Evolutionary conservation across 2,797 vertebrate species (phyloP).

Genomic region (Schizopygopsis pylzovi): DNA sequence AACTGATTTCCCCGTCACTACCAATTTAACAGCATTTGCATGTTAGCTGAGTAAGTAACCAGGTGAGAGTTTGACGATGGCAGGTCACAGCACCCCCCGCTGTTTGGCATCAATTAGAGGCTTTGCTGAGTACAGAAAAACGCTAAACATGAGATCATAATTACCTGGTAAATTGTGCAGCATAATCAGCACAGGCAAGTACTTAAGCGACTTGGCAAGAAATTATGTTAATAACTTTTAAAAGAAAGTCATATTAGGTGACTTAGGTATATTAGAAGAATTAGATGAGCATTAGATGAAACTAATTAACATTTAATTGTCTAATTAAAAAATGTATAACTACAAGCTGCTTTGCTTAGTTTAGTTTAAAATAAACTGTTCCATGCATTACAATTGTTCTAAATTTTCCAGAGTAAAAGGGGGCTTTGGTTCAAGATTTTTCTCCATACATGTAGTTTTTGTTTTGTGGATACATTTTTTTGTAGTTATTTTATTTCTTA

Average conservation of each 20-base stretch:
- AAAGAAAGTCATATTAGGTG: conserved; percentile 10
- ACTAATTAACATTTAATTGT: neutral
- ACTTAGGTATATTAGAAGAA: neutral
- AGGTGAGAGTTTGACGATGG: conserved; percentile 21
- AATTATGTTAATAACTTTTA: conserved; percentile 9
- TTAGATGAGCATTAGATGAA: neutral
- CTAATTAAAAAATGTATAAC: neutral
- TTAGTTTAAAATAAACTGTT: neutral
- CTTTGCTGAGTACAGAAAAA: conserved; percentile 24
- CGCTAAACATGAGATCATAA: conserved; percentile 21
- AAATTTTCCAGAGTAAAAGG: no score
- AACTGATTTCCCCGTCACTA: conserved; percentile 29
- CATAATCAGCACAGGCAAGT: conserved; percentile 32
- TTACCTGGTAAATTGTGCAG: conserved; percentile 27
- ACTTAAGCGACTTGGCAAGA: conserved; percentile 4
- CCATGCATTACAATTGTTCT: neutral
- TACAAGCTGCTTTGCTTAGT: neutral
- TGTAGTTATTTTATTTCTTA: neutral
- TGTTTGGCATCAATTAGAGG: conserved; percentile 33
- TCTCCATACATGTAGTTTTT: neutral
- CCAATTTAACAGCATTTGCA: conserved; percentile 13
- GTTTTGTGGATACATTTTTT: neutral
- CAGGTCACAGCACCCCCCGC: conserved; percentile 16
- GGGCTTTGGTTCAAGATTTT: neutral
- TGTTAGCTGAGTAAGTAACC: conserved; percentile 24